These are phyloP conservation scores for Campylomormyrus numenius DNA, from an alignment of 2,113 vertebrate species.

Conservation along the genomic window DNA sequence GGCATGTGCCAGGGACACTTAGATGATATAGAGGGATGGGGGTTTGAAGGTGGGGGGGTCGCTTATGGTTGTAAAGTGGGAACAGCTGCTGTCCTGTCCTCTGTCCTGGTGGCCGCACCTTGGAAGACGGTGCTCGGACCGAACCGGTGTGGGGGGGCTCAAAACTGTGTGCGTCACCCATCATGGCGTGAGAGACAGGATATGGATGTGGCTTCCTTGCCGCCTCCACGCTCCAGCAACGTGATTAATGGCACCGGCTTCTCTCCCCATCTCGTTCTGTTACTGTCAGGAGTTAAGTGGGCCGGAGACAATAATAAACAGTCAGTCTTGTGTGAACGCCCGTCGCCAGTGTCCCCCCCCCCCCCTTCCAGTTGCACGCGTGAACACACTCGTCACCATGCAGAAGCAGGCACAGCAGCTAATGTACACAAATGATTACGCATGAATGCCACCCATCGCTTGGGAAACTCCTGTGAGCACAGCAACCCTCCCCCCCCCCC, in stretches of 20 bases:
- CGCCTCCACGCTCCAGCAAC: conserved; percentile 46
- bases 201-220: conserved; percentile 49
- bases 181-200: conserved; percentile 42
- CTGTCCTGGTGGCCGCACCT: conserved; percentile 32
- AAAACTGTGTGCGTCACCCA: conserved; percentile 52
- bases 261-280: conserved; percentile 64
- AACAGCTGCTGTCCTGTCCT: conserved; percentile 25
- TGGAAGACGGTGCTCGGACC: conserved; percentile 33
- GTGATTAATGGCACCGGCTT: conserved; percentile 62
- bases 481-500: neutral
- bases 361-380: conserved; percentile 18
- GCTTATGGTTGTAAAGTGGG: neutral
- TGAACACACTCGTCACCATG: neutral
- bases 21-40: neutral
- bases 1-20: no score
- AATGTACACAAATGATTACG: neutral
- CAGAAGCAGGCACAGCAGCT: conserved; percentile 1
- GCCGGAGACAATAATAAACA: conserved; percentile 67
- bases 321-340: conserved; percentile 60
- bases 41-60: neutral
- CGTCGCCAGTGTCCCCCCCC: conserved; percentile 34
- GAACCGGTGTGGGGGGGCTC: conserved; percentile 39
- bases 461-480: neutral
- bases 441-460: neutral
- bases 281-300: conserved; percentile 66